phyloP scores from a whole-genome alignment of 1,140 invertebrate species.

The Rhagoletis pomonella region DNA sequence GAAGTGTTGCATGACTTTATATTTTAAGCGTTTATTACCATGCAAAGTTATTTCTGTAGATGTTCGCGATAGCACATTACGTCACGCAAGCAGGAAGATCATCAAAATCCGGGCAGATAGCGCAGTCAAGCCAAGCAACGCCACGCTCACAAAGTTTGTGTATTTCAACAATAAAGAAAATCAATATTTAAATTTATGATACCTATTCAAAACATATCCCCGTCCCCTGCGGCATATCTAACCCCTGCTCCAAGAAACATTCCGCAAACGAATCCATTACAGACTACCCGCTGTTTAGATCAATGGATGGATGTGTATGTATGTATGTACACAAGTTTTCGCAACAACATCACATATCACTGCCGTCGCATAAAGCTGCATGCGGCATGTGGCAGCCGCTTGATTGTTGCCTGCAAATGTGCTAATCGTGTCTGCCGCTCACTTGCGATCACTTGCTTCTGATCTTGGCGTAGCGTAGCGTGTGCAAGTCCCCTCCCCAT shows the following conservation, averaged over 20 bases:
- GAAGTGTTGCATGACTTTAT: not conserved
- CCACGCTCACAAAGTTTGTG: too few species aligned
- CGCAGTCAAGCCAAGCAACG: too few species aligned
- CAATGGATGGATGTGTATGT: not conserved
- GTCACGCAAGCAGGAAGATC: not conserved
- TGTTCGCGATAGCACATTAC: not conserved
- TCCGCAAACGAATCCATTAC: not conserved
- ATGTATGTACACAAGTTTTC: not conserved
- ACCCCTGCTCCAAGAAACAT: not conserved
- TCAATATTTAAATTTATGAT: slow-evolving; percentile 8
- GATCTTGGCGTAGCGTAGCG: slow-evolving; percentile 14
- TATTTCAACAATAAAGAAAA: not conserved
- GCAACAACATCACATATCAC: slow-evolving; percentile 17
- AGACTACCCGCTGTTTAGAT: not conserved
- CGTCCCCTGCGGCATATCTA: not conserved
- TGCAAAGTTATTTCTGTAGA: not conserved
- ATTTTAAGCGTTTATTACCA: too few species aligned
- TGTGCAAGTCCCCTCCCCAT: not conserved
- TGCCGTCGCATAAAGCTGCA: slow-evolving; percentile 13
- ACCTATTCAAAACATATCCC: not conserved
- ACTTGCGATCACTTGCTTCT: slow-evolving; percentile 39
- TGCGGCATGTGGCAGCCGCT: slow-evolving; percentile 12
- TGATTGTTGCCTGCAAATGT: slow-evolving; percentile 44
- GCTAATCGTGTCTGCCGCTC: slow-evolving; percentile 22
- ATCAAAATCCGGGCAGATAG: not conserved